Conservation (phyloP, 2,888 invertebrate genomes). For the Bruchidius siliquastri region DNA sequence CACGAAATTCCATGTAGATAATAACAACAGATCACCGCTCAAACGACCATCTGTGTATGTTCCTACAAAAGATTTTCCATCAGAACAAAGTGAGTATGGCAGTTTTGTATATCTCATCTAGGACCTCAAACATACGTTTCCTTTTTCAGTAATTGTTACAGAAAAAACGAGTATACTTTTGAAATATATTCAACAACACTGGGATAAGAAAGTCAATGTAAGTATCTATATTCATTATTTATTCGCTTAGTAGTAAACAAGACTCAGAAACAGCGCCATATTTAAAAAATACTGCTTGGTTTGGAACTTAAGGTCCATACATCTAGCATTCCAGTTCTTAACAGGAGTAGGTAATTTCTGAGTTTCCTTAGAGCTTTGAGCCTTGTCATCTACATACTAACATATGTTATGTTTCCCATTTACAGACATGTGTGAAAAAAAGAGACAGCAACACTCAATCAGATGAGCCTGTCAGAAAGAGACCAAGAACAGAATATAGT, state of each 20-base stretch:
- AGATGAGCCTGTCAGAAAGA: conserved; percentile 42
- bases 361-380: too few species aligned
- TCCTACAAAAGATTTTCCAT: conserved; percentile 87
- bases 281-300: too few species aligned
- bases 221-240: neutral
- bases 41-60: conserved; percentile 88
- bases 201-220: conserved; percentile 71
- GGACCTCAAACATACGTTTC: conserved; percentile 3
- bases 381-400: neutral
- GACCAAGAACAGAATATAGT: conserved; percentile 37
- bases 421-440: conserved; percentile 39
- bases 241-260: neutral
- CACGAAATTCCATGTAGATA: conserved; percentile 83
- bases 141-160: conserved; percentile 81
- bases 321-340: too few species aligned
- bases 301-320: too few species aligned
- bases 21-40: conserved; percentile 72
- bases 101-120: conserved; percentile 1
- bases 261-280: neutral
- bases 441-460: conserved; percentile 38
- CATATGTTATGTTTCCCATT: neutral
- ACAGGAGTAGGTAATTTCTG: too few species aligned
- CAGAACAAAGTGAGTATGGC: conserved; percentile 75
- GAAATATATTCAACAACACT: conserved; percentile 90
- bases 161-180: conserved; percentile 92